Evolutionary conservation across 2,113 vertebrate genomes (phyloP).

Genomic region (Gadus chalcogrammus): DNA sequence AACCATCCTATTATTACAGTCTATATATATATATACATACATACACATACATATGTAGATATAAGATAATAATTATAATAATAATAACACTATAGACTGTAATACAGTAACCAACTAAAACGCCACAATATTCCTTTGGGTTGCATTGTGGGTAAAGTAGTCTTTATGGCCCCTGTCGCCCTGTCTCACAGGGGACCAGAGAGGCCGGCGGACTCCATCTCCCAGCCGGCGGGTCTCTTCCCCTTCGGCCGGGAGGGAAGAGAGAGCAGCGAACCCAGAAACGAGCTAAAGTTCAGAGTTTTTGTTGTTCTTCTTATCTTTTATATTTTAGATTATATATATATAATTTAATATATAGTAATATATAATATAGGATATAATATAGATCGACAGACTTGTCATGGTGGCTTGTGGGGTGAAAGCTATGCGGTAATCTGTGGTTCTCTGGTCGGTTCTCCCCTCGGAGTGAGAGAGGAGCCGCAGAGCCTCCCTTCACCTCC

Average conservation of each 20-base stretch:
- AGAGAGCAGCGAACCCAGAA: slow-evolving; percentile 6
- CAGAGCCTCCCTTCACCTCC: no score
- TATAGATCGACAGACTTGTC: neutral
- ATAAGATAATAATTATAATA: no score
- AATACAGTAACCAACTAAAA: neutral
- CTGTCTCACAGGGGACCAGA: neutral
- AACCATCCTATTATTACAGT: no score
- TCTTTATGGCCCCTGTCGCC: neutral
- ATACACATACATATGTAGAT: no score
- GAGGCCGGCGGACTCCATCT: slow-evolving; percentile 44
- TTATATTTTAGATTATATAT: neutral
- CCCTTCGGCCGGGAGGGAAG: slow-evolving; percentile 58
- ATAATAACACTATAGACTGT: no score
- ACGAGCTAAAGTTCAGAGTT: neutral
- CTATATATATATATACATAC: no score
- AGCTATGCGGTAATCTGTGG: no score
- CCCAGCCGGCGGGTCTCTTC: slow-evolving; percentile 53
- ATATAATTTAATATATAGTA: no score
- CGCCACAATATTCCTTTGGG: neutral
- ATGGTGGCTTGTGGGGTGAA: no score
- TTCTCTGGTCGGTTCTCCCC: no score
- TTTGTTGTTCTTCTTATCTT: neutral
- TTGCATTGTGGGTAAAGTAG: slow-evolving; percentile 58
- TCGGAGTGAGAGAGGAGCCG: no score
- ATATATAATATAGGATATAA: neutral